Base-by-base conservation (phyloP, 2,888 invertebrate genomes). In the Metalampra italica region DNA sequence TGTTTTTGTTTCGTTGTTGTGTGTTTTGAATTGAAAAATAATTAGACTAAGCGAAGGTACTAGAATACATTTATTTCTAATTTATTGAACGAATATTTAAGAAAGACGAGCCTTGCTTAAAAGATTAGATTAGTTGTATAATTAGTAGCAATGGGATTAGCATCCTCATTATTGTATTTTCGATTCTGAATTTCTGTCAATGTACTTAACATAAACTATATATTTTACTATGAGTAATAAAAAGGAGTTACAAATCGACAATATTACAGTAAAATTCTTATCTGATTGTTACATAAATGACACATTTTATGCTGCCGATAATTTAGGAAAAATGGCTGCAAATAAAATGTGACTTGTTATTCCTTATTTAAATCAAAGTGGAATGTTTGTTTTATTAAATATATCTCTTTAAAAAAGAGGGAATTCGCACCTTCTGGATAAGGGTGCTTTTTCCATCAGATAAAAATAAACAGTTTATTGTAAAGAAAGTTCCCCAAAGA, bases 81-180 rank as follows among this genome's bases (percentile, higher is more conserved):
- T 82, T 88, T 85, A 86, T 89, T 87, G 71, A 85, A 79, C 70
- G 76, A 78, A 78, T 84, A 82, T 79, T 75, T 82, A 82, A 82
- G 78, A 89, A 86, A 89, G 88, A 88, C 88, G 88, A 85, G 86
- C 88, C 84, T 87, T 87, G 88, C 88, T 89, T 89, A 87, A 74
- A 77, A 78, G 56, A 73, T 77, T 87, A 88, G 83, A 77, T 82
- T 86, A 89, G 86, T 78, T 78, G 67, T 82, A 75, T 67, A 73
- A 72, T 78, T 82, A 82, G 82, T 78, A 74, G 78, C 76, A 62
- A 68, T 70, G 71, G 71, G 67, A 62, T 50, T 72, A 70, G 67
- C 47, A 49, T 64, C 54, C 64, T 71, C 70, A 68, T 74, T 79
- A 59, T 62, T 66, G 67, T 62, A 32, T 62, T 68, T 68, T 62